phyloP scores from a whole-genome alignment of 92 coral and sea anemone genomes.

The Epizoanthus stellaris region DNA sequence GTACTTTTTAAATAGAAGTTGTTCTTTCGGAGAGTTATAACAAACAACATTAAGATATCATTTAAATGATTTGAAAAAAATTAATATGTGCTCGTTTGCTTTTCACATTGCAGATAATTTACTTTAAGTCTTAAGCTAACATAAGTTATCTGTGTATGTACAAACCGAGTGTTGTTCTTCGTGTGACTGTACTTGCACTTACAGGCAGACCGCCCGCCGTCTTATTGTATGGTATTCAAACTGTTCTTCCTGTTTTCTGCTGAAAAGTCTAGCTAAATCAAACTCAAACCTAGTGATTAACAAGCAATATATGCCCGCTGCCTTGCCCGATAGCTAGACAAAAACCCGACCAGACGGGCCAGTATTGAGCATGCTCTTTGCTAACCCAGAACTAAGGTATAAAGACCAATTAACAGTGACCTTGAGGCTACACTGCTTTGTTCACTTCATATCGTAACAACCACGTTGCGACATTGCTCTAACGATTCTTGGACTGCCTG shows the following conservation, averaged over 20 bases:
- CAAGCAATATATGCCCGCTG: not conserved
- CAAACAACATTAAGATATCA: no score
- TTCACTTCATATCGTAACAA: constrained; percentile 4
- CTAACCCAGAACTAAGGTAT: not conserved
- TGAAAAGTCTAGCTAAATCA: not conserved
- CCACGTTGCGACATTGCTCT: not conserved
- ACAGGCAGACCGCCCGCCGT: constrained; percentile 19
- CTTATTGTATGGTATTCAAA: not conserved
- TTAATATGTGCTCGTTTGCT: not conserved
- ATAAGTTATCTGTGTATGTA: not conserved
- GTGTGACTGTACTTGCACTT: not conserved
- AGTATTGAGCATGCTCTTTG: not conserved
- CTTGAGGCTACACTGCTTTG: not conserved
- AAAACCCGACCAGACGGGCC: not conserved
- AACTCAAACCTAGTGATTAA: not conserved
- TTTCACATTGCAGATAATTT: not conserved
- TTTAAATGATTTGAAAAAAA: not conserved
- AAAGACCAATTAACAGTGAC: not conserved
- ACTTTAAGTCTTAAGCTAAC: not conserved
- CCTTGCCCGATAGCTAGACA: not conserved
- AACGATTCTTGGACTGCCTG: not conserved
- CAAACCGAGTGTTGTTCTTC: not conserved
- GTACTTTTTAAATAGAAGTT: not conserved
- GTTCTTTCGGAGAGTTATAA: not conserved
- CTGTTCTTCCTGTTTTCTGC: not conserved